Evolutionary conservation across 2,113 vertebrate genomes (phyloP).

Genomic region (Motacilla tschutschensis): DNA sequence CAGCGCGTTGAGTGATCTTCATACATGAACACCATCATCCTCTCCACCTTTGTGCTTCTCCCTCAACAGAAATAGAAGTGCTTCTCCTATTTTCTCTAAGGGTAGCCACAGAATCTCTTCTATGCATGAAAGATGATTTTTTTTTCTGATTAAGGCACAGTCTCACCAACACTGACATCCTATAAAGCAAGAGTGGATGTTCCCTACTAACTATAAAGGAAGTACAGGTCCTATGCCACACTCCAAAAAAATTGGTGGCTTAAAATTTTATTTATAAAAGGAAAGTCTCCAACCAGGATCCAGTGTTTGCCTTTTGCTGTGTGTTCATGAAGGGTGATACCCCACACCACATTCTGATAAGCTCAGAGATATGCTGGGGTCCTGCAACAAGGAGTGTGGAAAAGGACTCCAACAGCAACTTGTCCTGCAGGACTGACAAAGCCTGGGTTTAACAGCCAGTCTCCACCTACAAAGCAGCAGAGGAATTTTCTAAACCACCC

Average conservation of each 20-base stretch:
- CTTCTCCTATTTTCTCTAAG: background rate
- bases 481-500: background rate
- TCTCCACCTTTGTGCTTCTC: background rate
- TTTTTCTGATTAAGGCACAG: background rate
- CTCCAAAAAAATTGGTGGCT: background rate
- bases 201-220: background rate
- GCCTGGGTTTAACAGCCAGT: background rate
- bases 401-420: accelerated
- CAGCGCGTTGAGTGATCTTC: background rate
- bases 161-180: background rate
- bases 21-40: background rate
- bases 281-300: background rate
- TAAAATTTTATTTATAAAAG: background rate
- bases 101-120: background rate
- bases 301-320: background rate
- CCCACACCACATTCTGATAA: background rate
- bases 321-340: background rate
- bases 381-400: accelerated
- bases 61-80: background rate
- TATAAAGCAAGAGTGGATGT: background rate
- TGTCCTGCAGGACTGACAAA: background rate
- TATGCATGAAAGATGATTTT: background rate
- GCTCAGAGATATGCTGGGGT: background rate
- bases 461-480: background rate
- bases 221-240: background rate